A percentile compares a stretch with the other conserved stretches of the same genome.
Evolutionary conservation across 2,113 vertebrate species (phyloP).

Genomic region (Gallinago media): DNA sequence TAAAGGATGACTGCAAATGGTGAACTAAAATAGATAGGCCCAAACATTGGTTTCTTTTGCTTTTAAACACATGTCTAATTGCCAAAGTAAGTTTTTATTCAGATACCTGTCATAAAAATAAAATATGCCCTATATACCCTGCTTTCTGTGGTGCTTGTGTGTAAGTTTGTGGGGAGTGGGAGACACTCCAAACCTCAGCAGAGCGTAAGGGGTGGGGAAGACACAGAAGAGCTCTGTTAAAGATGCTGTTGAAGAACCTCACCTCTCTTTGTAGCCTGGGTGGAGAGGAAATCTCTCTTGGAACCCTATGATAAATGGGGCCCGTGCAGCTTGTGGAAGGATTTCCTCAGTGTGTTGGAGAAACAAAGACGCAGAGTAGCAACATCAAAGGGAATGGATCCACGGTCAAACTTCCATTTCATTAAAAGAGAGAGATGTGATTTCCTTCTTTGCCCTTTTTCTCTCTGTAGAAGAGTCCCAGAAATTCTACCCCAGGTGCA

Average conservation of each 20-base stretch:
- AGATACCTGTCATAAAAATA: background rate
- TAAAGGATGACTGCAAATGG: background rate
- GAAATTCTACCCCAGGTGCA: background rate
- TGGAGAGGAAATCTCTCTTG: background rate
- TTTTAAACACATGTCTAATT: slow-evolving; percentile 34
- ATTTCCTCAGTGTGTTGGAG: background rate
- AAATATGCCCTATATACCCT: background rate
- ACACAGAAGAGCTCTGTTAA: background rate
- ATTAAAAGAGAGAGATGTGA: background rate
- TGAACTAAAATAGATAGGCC: background rate
- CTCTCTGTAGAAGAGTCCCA: background rate
- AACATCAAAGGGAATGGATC: background rate
- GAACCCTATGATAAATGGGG: fast-evolving
- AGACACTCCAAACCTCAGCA: background rate
- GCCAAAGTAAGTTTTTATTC: background rate
- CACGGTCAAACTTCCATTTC: background rate
- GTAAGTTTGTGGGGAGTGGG: background rate
- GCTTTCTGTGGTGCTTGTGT: background rate
- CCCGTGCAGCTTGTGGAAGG: background rate
- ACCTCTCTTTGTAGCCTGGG: fast-evolving
- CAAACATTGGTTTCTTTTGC: background rate
- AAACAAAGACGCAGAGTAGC: background rate
- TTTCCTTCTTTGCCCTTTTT: background rate
- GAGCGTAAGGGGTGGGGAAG: background rate
- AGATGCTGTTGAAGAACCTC: background rate